Conservation (phyloP, 1,140 invertebrate genomes). For the Bombus superbus region DNA sequence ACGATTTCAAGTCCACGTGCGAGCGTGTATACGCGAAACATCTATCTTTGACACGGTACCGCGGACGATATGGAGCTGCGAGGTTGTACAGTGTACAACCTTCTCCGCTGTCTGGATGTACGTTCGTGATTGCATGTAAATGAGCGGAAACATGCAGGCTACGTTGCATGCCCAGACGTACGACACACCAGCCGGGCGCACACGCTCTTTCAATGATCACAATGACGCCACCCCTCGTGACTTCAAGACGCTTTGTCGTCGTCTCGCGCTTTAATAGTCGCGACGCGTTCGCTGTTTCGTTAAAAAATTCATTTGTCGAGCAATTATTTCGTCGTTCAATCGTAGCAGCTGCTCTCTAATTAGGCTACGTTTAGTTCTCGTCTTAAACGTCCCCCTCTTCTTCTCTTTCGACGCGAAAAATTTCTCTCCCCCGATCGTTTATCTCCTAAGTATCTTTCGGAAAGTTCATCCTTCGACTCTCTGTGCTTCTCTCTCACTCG, state of each 20-base stretch:
- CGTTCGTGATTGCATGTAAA: slow-evolving; percentile 66
- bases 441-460: neutral
- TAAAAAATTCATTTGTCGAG: slow-evolving; percentile 32
- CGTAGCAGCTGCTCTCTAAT: neutral
- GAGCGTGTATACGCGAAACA: neutral
- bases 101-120: slow-evolving; percentile 48
- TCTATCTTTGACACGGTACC: slow-evolving; percentile 36
- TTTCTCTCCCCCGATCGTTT: neutral
- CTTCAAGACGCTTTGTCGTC: slow-evolving; percentile 26
- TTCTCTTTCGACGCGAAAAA: neutral
- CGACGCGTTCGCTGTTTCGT: neutral
- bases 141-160: slow-evolving; percentile 59
- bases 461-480: neutral
- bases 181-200: slow-evolving; percentile 21
- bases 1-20: slow-evolving; percentile 22
- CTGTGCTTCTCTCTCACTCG: no score
- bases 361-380: neutral
- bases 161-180: slow-evolving; percentile 49
- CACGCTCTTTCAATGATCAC: slow-evolving; percentile 63
- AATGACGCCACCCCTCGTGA: slow-evolving; percentile 56
- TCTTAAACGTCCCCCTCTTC: neutral
- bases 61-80: slow-evolving; percentile 19
- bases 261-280: slow-evolving; percentile 41
- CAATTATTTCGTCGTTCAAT: neutral
- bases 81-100: slow-evolving; percentile 13